Evolutionary conservation across 2,888 invertebrate species (phyloP).

Genomic region (Hydroisotoma schaefferi): DNA sequence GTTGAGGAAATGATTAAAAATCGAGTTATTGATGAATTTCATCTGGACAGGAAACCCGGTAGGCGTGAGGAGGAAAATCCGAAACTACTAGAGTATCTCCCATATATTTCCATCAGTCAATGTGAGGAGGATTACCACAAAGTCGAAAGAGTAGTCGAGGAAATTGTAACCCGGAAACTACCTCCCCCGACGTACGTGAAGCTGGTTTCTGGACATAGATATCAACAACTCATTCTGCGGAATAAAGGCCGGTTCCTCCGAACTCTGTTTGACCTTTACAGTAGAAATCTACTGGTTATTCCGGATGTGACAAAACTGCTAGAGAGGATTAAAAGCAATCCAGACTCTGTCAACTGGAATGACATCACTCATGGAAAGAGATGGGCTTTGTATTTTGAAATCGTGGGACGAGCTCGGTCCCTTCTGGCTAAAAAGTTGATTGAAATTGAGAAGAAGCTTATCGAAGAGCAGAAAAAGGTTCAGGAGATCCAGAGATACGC

Average conservation of each 20-base stretch:
- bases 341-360: neutral
- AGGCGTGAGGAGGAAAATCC: no score
- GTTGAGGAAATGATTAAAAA: conserved; percentile 41
- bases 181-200: no score
- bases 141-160: no score
- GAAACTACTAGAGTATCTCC: no score
- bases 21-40: conserved; percentile 37
- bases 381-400: conserved; percentile 40
- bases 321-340: conserved; percentile 8
- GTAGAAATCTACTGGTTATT: conserved; percentile 24
- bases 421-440: conserved; percentile 48
- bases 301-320: conserved; percentile 26
- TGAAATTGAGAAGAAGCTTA: conserved; percentile 57
- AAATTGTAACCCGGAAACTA: no score
- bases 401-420: conserved; percentile 40
- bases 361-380: conserved; percentile 19
- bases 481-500: conserved; percentile 21
- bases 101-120: no score
- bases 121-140: no score
- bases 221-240: no score
- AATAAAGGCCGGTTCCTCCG: no score
- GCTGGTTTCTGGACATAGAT: no score
- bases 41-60: no score
- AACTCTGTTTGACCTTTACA: conserved; percentile 27
- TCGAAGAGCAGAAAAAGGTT: conserved; percentile 51